Evolutionary conservation across 92 coral and sea anemone species (phyloP), one percentile per base, ranked within the genome.

Genomic region (Paragorgia papillata): DNA sequence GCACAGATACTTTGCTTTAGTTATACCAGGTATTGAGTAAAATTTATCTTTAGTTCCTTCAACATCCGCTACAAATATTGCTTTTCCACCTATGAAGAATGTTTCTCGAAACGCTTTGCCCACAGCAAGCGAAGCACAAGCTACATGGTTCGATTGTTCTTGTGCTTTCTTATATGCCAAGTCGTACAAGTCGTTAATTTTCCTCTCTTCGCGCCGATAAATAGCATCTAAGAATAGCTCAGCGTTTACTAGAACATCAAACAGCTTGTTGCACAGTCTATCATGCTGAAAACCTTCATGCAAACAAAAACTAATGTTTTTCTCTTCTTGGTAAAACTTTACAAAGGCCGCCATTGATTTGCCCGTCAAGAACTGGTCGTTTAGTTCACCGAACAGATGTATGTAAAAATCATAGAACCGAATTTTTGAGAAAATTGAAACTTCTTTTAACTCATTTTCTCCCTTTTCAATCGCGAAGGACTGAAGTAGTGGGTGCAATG

Each of bases 401-500:
- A 79, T 35, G 66, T 79, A 65, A 25, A 40, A 79, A 6, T 26
- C 66, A 4, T 2, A 13, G 46, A 79, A 31, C 12, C 76, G 76
- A 2, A 7, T 12, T 48, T 29, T 79, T 22, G 83, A 49, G 26
- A 25, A n/a, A 9, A 44, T 50, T 30, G 50, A 0, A 34, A 63
- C 67, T 66, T 79, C 25, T 22, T 49, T 44, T 63, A 73, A 33
- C 19, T 81, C 73, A 9, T 4, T 14, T 17, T 73, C 74, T 35
- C 85, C 85, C 28, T 30, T 81, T 29, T 70, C 62, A 27, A 39
- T 49, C 22, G 73, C 74, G 27, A 73, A 81, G 3, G 85, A 81
- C 3, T 54, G 83, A 2, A 79, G 25, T 15, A 79, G 75, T 5
- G 66, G 66, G 50, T 79, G 83, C 21, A 66, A 27, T 6, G 83